Conservation (phyloP, 2,113 vertebrate genomes). For the Crypturellus undulatus region DNA sequence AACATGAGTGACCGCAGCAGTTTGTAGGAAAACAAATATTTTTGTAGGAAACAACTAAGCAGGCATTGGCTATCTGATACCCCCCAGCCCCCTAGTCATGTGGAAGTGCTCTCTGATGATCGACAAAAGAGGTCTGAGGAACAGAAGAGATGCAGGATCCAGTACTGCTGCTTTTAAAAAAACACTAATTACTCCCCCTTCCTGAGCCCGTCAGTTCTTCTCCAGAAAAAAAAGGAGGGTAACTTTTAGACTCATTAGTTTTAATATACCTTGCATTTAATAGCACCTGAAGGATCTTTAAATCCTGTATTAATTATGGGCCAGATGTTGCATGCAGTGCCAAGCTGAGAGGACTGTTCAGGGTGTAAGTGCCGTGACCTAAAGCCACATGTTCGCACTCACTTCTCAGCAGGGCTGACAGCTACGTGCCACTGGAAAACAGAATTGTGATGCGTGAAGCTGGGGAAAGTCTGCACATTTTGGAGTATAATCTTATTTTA, state of each 20-base stretch:
- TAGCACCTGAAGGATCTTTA: constrained; percentile 34
- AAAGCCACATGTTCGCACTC: background rate
- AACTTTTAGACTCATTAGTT: background rate
- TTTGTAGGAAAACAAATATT: background rate
- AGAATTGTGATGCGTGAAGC: background rate
- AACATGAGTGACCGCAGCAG: background rate
- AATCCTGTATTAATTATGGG: constrained; percentile 42
- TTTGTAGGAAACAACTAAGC: constrained; percentile 17
- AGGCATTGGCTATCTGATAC: constrained; percentile 6
- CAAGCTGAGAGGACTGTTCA: background rate
- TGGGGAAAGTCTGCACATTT: background rate
- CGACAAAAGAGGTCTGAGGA: constrained; percentile 8
- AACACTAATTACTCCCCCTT: background rate
- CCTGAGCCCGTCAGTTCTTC: background rate
- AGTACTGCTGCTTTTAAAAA: background rate
- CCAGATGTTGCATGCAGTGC: constrained; percentile 23
- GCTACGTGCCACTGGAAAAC: fast-evolving
- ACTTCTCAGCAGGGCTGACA: background rate
- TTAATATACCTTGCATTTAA: constrained; percentile 31
- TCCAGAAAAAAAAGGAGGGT: background rate
- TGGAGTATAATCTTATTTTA: background rate
- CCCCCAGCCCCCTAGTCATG: background rate
- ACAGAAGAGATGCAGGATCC: background rate
- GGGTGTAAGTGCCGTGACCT: background rate
- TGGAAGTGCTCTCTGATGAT: background rate